Evolutionary conservation across 2,888 invertebrate species (phyloP).

Genomic region (Cheilosia vulpina): DNA sequence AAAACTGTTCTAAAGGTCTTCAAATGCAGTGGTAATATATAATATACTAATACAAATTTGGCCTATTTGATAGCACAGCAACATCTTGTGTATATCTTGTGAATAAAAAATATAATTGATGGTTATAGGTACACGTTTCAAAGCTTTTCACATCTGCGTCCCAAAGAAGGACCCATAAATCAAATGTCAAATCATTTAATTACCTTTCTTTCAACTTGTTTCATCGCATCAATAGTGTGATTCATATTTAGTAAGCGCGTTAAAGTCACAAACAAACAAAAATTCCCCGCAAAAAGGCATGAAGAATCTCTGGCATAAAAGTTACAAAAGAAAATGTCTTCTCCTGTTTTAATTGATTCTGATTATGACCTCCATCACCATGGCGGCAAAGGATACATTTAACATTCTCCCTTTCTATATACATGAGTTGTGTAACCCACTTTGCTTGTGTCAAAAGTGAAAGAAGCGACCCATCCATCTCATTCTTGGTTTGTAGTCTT

Average conservation of each 20-base stretch:
- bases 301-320: slow-evolving; percentile 21
- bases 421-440: slow-evolving; percentile 31
- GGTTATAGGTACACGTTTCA: too few relatives aligned
- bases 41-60: too few relatives aligned
- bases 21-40: too few relatives aligned
- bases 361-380: slow-evolving; percentile 33
- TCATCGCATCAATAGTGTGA: neutral
- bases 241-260: neutral
- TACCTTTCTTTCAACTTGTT: slow-evolving; percentile 9
- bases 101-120: too few relatives aligned
- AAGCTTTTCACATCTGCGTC: too few relatives aligned
- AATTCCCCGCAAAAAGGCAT: slow-evolving; percentile 20
- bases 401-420: neutral
- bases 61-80: too few relatives aligned
- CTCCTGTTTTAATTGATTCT: slow-evolving; percentile 29
- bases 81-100: too few relatives aligned
- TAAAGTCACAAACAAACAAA: slow-evolving; percentile 16
- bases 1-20: too few relatives aligned
- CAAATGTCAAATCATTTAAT: neutral
- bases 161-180: neutral
- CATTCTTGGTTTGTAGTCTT: slow-evolving; percentile 22
- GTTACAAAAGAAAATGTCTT: slow-evolving; percentile 6
- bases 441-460: slow-evolving; percentile 7
- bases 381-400: slow-evolving; percentile 28
- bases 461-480: slow-evolving; percentile 11